Evolutionary conservation across 2,113 vertebrate genomes (phyloP), one percentile per base, ranked within the genome.

Genomic region (Apus apus): DNA sequence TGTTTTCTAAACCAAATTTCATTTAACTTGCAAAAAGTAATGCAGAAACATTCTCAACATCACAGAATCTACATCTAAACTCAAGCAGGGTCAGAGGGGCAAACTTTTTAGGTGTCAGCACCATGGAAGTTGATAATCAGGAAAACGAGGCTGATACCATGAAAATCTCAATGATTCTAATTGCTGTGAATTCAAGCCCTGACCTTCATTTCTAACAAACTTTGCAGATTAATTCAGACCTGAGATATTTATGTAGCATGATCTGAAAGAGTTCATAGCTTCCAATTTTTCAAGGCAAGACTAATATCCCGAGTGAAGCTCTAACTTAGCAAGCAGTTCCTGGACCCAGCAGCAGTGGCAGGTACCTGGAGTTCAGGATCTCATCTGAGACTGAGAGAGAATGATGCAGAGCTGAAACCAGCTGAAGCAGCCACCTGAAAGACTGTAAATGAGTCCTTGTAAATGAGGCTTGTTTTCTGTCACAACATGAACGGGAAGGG

Each of bases 191-290:
- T 94, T 94, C 93, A 75, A 96, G 92, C 34, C 91, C 92, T 95
- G 92, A 95, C 95, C 96, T 91, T 95, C 57, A 92, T 95, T 94
- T 93, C 88, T 90, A 85, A 95, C 94, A 96, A 95, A 96, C 91
- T 96, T 92, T 81, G 81, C 67, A 94, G 93, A 93, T 96, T 96
- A 93, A 96, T 97, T 96, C 96, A 96, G 83, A 79, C 88, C 74
- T 3, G 54, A 93, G 93, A n/a, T 90, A 40, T 85, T 94, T 84
- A 73, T 89, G 43, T 62, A 56, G 46, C 13, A 3, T 54, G 72
- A 15, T 72, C 72, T 85, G 89, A 82, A 93, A 57, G 48, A 51
- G 53, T 43, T 93, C 62, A 38, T 89, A 82, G 26, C 57, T 87
- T 45, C 15, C 93, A 93, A 7, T 87, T 96, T 91, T 38, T 66